These are phyloP conservation scores for Bombylius major DNA, from an alignment of 2,888 invertebrate genomes.

Conservation along the genomic window DNA sequence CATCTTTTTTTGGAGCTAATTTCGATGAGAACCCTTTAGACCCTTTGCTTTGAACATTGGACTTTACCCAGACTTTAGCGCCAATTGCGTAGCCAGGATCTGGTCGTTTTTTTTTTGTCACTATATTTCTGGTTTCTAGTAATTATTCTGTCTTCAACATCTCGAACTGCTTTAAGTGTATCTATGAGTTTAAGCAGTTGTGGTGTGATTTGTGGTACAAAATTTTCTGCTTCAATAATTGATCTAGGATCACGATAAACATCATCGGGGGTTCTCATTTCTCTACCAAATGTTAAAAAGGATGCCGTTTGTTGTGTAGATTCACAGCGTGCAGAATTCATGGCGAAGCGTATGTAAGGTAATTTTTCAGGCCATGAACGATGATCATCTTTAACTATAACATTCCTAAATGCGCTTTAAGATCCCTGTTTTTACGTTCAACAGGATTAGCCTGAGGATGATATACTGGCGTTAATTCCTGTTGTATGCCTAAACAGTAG, in stretches of 20 bases:
- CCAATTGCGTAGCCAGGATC: conserved; percentile 13
- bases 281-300: conserved; percentile 26
- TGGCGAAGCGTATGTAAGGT: conserved; percentile 26
- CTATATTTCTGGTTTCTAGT: neutral
- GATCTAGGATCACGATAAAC: conserved; percentile 18
- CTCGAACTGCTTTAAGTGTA: neutral
- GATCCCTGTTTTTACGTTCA: conserved; percentile 18
- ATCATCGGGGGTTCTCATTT: conserved; percentile 26
- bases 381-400: conserved; percentile 9
- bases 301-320: conserved; percentile 24
- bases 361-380: conserved; percentile 14
- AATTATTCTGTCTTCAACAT: neutral
- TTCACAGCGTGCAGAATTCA: conserved; percentile 24
- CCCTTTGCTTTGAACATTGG: conserved; percentile 15
- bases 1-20: conserved; percentile 20
- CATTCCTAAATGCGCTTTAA: conserved; percentile 13
- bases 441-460: conserved; percentile 27
- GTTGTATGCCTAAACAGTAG: conserved; percentile 11
- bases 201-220: conserved; percentile 13
- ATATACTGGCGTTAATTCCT: conserved; percentile 20
- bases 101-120: conserved; percentile 6
- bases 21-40: conserved; percentile 15
- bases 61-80: conserved; percentile 16
- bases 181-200: too few relatives aligned
- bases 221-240: conserved; percentile 19